Conservation (phyloP, 2,797 vertebrate genomes). For the Champsocephalus esox region DNA sequence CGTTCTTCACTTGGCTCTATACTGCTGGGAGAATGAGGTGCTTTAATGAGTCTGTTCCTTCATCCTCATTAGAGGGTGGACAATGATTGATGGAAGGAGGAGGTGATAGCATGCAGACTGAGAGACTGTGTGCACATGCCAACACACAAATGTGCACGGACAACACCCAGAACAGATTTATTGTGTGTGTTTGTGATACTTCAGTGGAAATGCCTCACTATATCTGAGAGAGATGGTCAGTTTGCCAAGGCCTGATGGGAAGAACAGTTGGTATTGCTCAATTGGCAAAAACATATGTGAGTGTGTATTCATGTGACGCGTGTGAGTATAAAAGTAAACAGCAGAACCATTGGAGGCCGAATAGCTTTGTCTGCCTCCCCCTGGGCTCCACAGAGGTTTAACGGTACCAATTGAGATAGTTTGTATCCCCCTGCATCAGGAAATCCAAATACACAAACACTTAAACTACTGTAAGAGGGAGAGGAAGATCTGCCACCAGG, state of each 20-base stretch:
- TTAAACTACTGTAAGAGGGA: background rate
- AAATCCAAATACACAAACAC: slow-evolving; percentile 20
- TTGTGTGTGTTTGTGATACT: slow-evolving; percentile 21
- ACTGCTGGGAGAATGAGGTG: slow-evolving; percentile 60
- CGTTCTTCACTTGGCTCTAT: slow-evolving; percentile 43
- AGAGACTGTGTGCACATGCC: slow-evolving; percentile 35
- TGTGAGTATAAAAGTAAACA: slow-evolving; percentile 26
- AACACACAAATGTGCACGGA: slow-evolving; percentile 31
- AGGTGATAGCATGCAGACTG: slow-evolving; percentile 37
- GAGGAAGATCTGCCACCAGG: background rate
- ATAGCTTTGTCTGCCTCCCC: slow-evolving; percentile 14
- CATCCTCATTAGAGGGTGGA: slow-evolving; percentile 74
- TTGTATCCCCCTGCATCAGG: background rate
- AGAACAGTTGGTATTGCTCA: slow-evolving; percentile 63
- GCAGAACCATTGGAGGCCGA: slow-evolving; percentile 15
- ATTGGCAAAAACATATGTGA: slow-evolving; percentile 50
- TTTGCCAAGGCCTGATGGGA: slow-evolving; percentile 60
- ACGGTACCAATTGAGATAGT: background rate
- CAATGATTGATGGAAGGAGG: slow-evolving; percentile 72
- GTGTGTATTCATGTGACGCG: slow-evolving; percentile 15
- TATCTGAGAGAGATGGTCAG: slow-evolving; percentile 47
- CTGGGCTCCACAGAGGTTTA: slow-evolving; percentile 7
- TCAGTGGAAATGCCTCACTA: slow-evolving; percentile 35
- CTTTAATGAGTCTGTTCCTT: slow-evolving; percentile 75
- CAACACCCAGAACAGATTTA: slow-evolving; percentile 30